Evolutionary conservation across 53 echinoderm and acorn worm species (phyloP).

Genomic region (Arbacia lixula): DNA sequence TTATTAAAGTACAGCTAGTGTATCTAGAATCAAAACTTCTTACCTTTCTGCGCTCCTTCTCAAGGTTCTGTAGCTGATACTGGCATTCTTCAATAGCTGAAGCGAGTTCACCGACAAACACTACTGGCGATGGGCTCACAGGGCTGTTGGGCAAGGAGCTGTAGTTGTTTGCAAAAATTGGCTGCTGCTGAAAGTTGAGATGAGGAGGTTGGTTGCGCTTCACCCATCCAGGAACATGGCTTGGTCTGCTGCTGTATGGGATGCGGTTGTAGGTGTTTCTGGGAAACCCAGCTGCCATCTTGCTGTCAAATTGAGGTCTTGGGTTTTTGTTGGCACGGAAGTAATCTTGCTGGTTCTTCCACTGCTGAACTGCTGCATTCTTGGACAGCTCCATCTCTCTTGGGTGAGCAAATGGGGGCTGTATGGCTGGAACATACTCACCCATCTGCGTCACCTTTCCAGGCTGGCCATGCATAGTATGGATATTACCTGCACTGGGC

Average conservation of each 20-base stretch:
- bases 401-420: conserved; percentile 8
- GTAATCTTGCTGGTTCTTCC: conserved; percentile 27
- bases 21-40: background rate
- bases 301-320: background rate
- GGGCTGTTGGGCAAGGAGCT: conserved; percentile 3
- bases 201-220: conserved; percentile 29
- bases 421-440: conserved; percentile 1
- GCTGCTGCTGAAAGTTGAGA: conserved; percentile 12
- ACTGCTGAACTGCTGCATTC: conserved; percentile 3
- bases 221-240: conserved; percentile 32
- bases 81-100: conserved; percentile 29
- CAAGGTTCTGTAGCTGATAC: conserved; percentile 58
- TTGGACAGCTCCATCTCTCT: conserved; percentile 22
- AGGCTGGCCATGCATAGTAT: background rate
- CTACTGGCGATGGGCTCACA: background rate
- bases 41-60: conserved; percentile 68
- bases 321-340: conserved; percentile 18
- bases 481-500: background rate
- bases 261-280: conserved; percentile 4
- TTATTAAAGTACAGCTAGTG: too few species aligned
- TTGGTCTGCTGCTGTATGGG: conserved; percentile 32
- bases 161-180: background rate
- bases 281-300: conserved; percentile 32
- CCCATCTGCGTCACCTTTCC: conserved; percentile 9
- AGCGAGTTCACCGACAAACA: conserved; percentile 4